Percentiles rank a stretch among this genome's conserved stretches.
Conservation (phyloP, 1,140 invertebrate genomes). For the Acromyrmex charruanus region DNA sequence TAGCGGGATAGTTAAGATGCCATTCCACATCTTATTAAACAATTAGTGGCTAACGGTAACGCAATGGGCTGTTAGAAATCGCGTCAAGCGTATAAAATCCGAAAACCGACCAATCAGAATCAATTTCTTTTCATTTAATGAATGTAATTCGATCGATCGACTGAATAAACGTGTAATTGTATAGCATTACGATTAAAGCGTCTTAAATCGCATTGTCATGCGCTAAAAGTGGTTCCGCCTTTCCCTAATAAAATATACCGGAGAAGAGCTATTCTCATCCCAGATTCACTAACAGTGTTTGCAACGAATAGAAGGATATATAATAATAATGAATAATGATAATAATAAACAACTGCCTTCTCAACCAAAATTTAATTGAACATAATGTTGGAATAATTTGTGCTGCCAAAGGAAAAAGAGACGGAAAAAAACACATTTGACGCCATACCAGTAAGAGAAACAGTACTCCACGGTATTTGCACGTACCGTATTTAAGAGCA, state of each 20-base stretch:
- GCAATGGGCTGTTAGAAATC: conserved; percentile 39
- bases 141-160: conserved; percentile 8
- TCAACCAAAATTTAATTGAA: conserved; percentile 2
- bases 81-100: conserved; percentile 8
- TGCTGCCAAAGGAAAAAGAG: background rate
- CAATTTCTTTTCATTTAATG: background rate
- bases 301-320: background rate
- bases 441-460: background rate
- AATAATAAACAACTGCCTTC: background rate
- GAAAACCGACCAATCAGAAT: background rate
- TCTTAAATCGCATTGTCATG: conserved; percentile 30
- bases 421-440: background rate
- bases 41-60: conserved; percentile 46
- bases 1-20: conserved; percentile 36
- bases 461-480: background rate
- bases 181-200: conserved; percentile 3
- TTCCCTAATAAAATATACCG: conserved; percentile 14
- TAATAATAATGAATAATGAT: background rate
- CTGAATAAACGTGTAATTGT: background rate
- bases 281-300: background rate
- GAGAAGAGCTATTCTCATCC: background rate
- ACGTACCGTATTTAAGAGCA: conserved; percentile 24
- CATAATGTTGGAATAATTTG: background rate
- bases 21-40: conserved; percentile 25
- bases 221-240: background rate